Conservation (phyloP, 2,888 invertebrate species). For the Callyntrura sp. region DNA sequence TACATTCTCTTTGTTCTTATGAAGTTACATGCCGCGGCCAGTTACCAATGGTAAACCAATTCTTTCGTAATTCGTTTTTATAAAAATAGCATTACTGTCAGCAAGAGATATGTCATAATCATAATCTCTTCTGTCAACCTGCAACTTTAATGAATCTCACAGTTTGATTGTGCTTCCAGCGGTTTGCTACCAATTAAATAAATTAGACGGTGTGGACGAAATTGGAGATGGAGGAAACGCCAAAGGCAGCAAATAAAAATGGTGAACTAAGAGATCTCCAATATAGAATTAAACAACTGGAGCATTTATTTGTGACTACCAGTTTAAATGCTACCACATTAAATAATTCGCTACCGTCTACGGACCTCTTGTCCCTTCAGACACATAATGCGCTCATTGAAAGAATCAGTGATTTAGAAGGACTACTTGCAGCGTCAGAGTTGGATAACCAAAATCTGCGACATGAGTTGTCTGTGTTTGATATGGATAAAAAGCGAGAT, state of each 20-base stretch:
- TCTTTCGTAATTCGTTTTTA: too few relatives aligned
- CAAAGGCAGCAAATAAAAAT: slow-evolving; percentile 54
- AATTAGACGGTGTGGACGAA: too few relatives aligned
- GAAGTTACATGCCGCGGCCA: too few relatives aligned
- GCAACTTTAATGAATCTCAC: too few relatives aligned
- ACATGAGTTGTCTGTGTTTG: slow-evolving; percentile 75
- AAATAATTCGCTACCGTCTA: slow-evolving; percentile 52
- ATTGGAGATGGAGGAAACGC: slow-evolving; percentile 64
- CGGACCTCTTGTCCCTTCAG: slow-evolving; percentile 23
- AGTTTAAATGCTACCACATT: slow-evolving; percentile 38
- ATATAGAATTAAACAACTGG: slow-evolving; percentile 81
- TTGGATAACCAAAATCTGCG: slow-evolving; percentile 79
- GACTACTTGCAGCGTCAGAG: slow-evolving; percentile 81
- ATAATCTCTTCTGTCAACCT: too few relatives aligned
- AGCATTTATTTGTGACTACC: slow-evolving; percentile 76
- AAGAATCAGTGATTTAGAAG: slow-evolving; percentile 81
- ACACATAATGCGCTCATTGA: slow-evolving; percentile 77
- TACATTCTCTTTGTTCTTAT: too few relatives aligned
- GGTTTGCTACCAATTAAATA: too few relatives aligned
- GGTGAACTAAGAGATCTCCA: slow-evolving; percentile 78
- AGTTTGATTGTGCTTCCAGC: too few relatives aligned
- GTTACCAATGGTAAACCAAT: too few relatives aligned
- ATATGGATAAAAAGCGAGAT: slow-evolving; percentile 76
- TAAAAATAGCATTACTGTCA: too few relatives aligned
- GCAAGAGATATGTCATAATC: too few relatives aligned